Conservation (phyloP, 1,140 invertebrate genomes). For the Drosophila orosa region DNA sequence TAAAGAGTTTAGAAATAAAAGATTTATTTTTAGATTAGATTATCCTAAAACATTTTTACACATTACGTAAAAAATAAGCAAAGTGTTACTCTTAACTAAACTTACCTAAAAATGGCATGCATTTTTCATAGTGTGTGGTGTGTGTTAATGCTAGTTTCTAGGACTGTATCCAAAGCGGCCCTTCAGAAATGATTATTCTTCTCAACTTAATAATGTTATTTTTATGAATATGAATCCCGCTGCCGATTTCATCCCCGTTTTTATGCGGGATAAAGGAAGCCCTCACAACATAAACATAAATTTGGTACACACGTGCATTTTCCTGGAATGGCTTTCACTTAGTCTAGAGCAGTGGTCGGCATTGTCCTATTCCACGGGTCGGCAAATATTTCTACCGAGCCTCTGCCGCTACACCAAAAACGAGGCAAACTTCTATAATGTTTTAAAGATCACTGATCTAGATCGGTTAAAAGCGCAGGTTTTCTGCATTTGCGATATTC, state of each 20-base stretch:
- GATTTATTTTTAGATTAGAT: too few relatives aligned
- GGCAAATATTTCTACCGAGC: not conserved
- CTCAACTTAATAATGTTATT: not conserved
- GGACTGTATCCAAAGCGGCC: not conserved
- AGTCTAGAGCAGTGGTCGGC: not conserved
- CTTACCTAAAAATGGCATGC: too few relatives aligned
- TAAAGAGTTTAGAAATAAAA: too few relatives aligned
- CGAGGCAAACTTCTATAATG: not conserved
- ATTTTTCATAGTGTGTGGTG: not conserved
- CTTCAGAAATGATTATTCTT: not conserved
- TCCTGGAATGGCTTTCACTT: not conserved
- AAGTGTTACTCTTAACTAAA: too few relatives aligned
- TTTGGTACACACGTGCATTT: not conserved
- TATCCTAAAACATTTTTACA: too few relatives aligned
- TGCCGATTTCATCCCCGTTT: conserved; percentile 3
- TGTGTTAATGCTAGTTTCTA: not conserved
- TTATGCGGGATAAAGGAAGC: not conserved
- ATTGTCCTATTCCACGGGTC: not conserved
- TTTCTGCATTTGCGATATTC: too few relatives aligned
- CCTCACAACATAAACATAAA: not conserved
- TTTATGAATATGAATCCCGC: conserved; percentile 10
- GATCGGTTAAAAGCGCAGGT: not conserved
- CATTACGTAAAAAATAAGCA: too few relatives aligned
- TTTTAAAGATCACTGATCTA: not conserved
- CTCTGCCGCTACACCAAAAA: not conserved